Evolutionary conservation across 1,140 invertebrate species (phyloP), one percentile per base, ranked within the genome.

Genomic region (Drosophila eugracilis): DNA sequence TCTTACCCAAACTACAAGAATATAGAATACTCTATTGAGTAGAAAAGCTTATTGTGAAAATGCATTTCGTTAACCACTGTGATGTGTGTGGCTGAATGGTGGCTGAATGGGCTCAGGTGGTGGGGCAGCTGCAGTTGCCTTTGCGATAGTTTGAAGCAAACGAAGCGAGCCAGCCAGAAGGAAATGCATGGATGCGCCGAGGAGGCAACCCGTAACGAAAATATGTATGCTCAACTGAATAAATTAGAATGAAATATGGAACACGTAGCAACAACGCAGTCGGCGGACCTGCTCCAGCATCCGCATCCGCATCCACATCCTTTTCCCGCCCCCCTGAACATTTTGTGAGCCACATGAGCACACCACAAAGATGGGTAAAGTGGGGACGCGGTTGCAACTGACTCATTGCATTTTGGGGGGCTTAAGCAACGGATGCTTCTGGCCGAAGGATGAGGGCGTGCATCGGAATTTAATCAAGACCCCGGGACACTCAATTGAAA

Each of bases 181-280:
- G 73, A 88, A 88, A 88, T 88, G 81, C 81, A 88, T 86, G 81
- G 81, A 86, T 86, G 81, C 81, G 77, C 81, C 57, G 83, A 88
- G 70, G 70, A 75, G 81, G 81, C 81, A 88, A 75, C 81, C 81
- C 81, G 81, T 88, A 86, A 86, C 81, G 78, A 86, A 86, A 86
- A 86, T 86, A 88, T 86, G 81, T 88, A 86, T 86, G 83, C 81
- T 81, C 81, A 86, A 86, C 78, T 86, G 83, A 88, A 86, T 86
- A 86, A 86, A 86, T 86, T 86, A 88, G 84, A 86, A 86, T 86
- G 83, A 86, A 86, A 86, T 86, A 86, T 86, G 84, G 84, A 88
- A 88, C 83, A 86, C 83, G 83, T 86, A 88, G 70, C 63, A 84
- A 69, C 62, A 76, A 63, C 54, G 59, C 55, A 67, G 73, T 54